Base-by-base conservation (phyloP, 2,797 vertebrate species). In the Macrochelys suwanniensis region DNA sequence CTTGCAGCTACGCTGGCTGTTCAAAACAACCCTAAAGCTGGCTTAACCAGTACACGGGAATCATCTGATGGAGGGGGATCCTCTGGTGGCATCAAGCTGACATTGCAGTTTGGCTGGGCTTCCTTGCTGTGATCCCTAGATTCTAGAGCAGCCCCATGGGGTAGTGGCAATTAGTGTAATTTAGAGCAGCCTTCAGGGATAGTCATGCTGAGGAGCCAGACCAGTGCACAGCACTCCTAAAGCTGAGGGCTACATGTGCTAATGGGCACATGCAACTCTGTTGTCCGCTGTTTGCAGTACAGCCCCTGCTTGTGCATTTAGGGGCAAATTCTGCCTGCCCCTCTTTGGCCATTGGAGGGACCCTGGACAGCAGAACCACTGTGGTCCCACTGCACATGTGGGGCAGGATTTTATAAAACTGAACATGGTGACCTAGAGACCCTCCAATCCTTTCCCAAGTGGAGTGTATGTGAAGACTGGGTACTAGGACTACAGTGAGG, bases 311-410 rank as follows among this genome's bases (percentile, higher is more conserved):
- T 76, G 45, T 37, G 21, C 1, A 6, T 10, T 84, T 42, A n/a
- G n/a, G 56, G 45, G 42, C 12, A 89, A 88, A 90, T 77, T 82
- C 81, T 91, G 9, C 50, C 49, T 80, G 1, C 5, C 85, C 2
- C n/a, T 7, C 49, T 53, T 37, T 0, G 1, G 53, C 21, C 6
- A 80, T 15, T 31, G n/a, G 45, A 76, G 23, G 45, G 23, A 82
- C 77, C 82, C 33, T 50, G 84, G 86, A n/a, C 81, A 61, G 42
- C 87, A 93, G 23, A 74, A 2, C 1, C 6, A 13, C 0, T 11
- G 4, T 0, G 15, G 3, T 3, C 17, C 19, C 5, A 25, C 45
- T 25, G 2, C 42, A 51, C 0, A 5, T 0, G 0, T 6, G 7
- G n/a, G 7, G 54, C 2, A 47, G 2, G n/a, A 12, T 61, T 26